phyloP scores from a whole-genome alignment of 2,888 invertebrate species.

The Empis livida region DNA sequence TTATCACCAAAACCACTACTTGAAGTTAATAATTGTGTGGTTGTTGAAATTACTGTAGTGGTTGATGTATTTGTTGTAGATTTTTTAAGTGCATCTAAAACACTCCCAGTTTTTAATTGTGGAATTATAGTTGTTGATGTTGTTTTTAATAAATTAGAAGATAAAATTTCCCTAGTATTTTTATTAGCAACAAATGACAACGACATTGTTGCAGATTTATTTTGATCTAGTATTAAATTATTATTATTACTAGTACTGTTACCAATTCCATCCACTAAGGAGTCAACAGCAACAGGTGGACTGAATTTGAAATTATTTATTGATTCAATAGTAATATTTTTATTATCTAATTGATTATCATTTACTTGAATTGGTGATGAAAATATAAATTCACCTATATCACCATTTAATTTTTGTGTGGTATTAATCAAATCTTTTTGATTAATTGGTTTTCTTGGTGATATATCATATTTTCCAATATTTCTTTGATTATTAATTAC shows the following conservation, averaged over 20 bases:
- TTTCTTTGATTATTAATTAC: no score
- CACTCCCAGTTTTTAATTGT: constrained; percentile 35
- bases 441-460: constrained; percentile 4
- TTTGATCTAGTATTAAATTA: no score
- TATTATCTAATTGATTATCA: constrained; percentile 19
- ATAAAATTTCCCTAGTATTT: background rate
- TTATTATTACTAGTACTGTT: no score
- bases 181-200: background rate
- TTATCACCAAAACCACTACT: constrained; percentile 23
- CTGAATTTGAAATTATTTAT: constrained; percentile 45
- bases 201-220: no score
- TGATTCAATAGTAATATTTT: constrained; percentile 34
- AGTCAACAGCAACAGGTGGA: constrained; percentile 36
- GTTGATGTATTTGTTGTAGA: constrained; percentile 2
- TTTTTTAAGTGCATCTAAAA: constrained; percentile 31
- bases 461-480: background rate
- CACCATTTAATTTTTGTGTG: background rate
- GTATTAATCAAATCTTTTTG: background rate
- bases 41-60: background rate
- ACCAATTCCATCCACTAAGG: background rate
- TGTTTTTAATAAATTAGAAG: background rate
- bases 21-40: background rate
- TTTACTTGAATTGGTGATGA: constrained; percentile 38
- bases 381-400: constrained; percentile 28
- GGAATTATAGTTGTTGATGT: constrained; percentile 9